These are phyloP conservation scores for Rhogogaster chlorosoma DNA, from an alignment of 2,888 invertebrate genomes.

Conservation along the genomic window DNA sequence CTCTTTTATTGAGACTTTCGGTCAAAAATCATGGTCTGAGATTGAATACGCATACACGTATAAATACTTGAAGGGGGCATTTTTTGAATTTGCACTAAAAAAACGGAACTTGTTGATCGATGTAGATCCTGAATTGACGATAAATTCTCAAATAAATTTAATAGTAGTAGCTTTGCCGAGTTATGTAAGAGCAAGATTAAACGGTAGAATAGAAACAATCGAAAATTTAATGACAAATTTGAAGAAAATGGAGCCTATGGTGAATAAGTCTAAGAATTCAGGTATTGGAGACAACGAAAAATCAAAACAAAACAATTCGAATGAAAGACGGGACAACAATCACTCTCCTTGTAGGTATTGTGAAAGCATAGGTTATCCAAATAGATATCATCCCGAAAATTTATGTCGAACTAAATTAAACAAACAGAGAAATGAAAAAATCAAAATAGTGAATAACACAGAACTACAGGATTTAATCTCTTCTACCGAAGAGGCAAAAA, in stretches of 20 bases:
- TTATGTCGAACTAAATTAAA: slow-evolving; percentile 39
- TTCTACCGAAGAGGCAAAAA: slow-evolving; percentile 49
- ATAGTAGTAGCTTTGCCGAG: slow-evolving; percentile 58
- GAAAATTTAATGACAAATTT: slow-evolving; percentile 55
- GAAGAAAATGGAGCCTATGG: slow-evolving; percentile 46
- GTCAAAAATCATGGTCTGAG: slow-evolving; percentile 58
- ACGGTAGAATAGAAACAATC: slow-evolving; percentile 49
- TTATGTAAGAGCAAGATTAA: slow-evolving; percentile 53
- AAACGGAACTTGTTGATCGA: slow-evolving; percentile 60
- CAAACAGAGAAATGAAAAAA: slow-evolving; percentile 26
- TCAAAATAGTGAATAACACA: slow-evolving; percentile 12
- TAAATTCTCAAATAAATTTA: slow-evolving; percentile 59
- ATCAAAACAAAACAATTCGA: slow-evolving; percentile 50
- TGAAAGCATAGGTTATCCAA: slow-evolving; percentile 23
- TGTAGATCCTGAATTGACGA: slow-evolving; percentile 55
- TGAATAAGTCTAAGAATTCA: slow-evolving; percentile 35
- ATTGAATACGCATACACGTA: slow-evolving; percentile 59
- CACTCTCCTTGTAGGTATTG: slow-evolving; percentile 32
- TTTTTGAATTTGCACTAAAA: slow-evolving; percentile 60
- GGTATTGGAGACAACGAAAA: slow-evolving; percentile 50
- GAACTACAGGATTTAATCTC: slow-evolving; percentile 19
- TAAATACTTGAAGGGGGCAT: slow-evolving; percentile 58
- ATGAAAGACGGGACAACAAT: slow-evolving; percentile 29
- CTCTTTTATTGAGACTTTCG: slow-evolving; percentile 59
- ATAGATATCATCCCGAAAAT: slow-evolving; percentile 34